Evolutionary conservation across 2,797 vertebrate species (phyloP).

Genomic region (Cynopterus sphinx): DNA sequence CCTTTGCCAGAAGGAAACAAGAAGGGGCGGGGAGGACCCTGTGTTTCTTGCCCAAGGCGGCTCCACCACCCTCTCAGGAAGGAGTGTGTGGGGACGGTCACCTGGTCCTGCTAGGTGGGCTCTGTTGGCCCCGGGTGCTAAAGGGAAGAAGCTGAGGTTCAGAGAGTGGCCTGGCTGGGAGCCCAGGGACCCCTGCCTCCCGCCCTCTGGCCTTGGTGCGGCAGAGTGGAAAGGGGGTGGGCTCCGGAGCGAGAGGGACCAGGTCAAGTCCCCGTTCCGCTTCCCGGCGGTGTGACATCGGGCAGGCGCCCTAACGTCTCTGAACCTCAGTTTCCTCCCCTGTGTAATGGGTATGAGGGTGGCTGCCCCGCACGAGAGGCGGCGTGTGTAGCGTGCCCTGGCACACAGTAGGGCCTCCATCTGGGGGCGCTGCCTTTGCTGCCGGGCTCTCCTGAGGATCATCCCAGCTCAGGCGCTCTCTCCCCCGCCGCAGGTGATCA

Average conservation of each 20-base stretch:
- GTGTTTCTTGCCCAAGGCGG: background rate
- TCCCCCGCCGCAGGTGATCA: conserved; percentile 91
- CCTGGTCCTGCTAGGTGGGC: accelerated
- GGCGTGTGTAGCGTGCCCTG: accelerated
- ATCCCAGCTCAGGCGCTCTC: background rate
- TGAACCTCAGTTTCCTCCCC: background rate
- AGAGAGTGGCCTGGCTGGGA: background rate
- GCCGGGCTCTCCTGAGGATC: background rate
- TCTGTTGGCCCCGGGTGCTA: accelerated
- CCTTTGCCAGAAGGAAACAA: background rate
- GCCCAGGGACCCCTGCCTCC: background rate
- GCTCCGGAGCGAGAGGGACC: background rate
- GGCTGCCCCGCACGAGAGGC: accelerated
- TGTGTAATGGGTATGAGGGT: background rate
- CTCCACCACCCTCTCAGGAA: background rate
- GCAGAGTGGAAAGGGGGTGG: background rate
- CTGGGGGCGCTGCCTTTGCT: background rate
- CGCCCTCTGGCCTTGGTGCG: background rate
- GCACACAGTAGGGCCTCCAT: background rate
- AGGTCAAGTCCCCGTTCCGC: background rate
- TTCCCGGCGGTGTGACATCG: background rate
- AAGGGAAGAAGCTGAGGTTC: background rate
- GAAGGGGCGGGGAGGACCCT: background rate
- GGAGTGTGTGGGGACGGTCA: background rate
- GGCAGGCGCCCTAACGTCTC: background rate